Base-by-base conservation (phyloP, 2,888 invertebrate genomes). In the Plebejus melissa region DNA sequence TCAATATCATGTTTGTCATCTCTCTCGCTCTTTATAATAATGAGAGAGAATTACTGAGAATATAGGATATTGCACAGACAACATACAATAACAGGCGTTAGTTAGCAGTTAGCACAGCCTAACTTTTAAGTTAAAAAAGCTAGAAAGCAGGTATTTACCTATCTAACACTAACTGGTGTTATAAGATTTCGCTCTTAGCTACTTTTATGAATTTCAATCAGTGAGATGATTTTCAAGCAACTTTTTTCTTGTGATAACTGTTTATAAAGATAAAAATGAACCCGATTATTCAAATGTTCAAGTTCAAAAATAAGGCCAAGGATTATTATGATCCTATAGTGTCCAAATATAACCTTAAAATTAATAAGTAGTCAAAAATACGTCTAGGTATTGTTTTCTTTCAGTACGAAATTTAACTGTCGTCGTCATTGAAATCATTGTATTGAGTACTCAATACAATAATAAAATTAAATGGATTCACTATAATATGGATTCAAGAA, bases 131-230 rank as follows among this genome's bases (percentile, higher is more conserved):
- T 46, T 16, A 4, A 54, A 54, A 54, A 58, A 22, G 22, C 58
- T 58, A 22, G 22, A 58, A 58, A 58, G 58, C 58, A 58, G 58
- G 22, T 22, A 58, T 57, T 57, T n/a, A n/a, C 46, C 4, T 13
- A 50, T 58, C 57, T 58, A 58, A 58, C 2, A 58, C 58, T 58
- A 58, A 58, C 58, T 58, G 58, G 58, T 58, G 58, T 58, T 22
- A 22, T 22, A 22, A 6, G 22, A 22, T 58, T 2, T 2, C 22
- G 2, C n/a, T n/a, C 46, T 46, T 11, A 32, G 32, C 2, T 32
- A 32, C 9, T 46, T 46, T 46, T 46, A 46, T 9, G 46, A 46
- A 46, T 46, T 46, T 46, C 9, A 46, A 46, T 46, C 46, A 46
- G 46, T 46, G 9, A 46, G 46, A 46, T 46, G 9, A 46, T 46